A percentile compares a stretch with the other conserved stretches of the same genome.
Conservation (phyloP, 2,888 invertebrate genomes). For the Argynnis bischoffii region DNA sequence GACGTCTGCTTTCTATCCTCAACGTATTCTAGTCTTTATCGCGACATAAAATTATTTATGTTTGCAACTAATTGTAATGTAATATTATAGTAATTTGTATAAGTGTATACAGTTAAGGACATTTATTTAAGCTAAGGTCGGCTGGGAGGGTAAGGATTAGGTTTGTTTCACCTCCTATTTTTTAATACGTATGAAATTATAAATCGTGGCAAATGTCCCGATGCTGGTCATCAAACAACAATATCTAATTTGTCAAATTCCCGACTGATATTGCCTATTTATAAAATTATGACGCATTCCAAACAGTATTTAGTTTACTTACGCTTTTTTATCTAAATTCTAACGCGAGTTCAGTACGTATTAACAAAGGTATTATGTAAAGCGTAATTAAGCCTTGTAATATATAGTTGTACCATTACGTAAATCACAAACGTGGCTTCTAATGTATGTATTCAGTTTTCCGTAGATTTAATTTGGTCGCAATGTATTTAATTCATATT, state of each 20-base stretch:
- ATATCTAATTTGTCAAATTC: slow-evolving; percentile 37
- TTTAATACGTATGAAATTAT: slow-evolving; percentile 49
- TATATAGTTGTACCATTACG: slow-evolving; percentile 46
- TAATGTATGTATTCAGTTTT: slow-evolving; percentile 43
- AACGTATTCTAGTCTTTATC: slow-evolving; percentile 80
- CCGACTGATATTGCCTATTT: slow-evolving; percentile 61
- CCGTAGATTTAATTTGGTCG: slow-evolving; percentile 45
- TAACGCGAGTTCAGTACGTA: slow-evolving; percentile 46
- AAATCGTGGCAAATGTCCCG: slow-evolving; percentile 56
- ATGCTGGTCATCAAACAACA: slow-evolving; percentile 65
- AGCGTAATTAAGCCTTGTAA: slow-evolving; percentile 48
- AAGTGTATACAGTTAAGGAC: slow-evolving; percentile 63
- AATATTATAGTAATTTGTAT: slow-evolving; percentile 69
- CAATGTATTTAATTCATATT: slow-evolving; percentile 48
- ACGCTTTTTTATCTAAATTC: slow-evolving; percentile 60
- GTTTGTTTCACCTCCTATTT: slow-evolving; percentile 71
- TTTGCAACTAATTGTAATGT: slow-evolving; percentile 76
- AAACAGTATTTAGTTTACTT: slow-evolving; percentile 67
- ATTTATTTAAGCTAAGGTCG: slow-evolving; percentile 62
- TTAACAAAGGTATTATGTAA: slow-evolving; percentile 51
- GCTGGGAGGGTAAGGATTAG: slow-evolving; percentile 71
- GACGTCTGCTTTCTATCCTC: slow-evolving; percentile 81
- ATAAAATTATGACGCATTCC: slow-evolving; percentile 72
- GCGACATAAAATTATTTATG: slow-evolving; percentile 74
- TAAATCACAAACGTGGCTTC: slow-evolving; percentile 57